Base-by-base conservation (phyloP, 2,113 vertebrate species). In the Catagonus wagneri region DNA sequence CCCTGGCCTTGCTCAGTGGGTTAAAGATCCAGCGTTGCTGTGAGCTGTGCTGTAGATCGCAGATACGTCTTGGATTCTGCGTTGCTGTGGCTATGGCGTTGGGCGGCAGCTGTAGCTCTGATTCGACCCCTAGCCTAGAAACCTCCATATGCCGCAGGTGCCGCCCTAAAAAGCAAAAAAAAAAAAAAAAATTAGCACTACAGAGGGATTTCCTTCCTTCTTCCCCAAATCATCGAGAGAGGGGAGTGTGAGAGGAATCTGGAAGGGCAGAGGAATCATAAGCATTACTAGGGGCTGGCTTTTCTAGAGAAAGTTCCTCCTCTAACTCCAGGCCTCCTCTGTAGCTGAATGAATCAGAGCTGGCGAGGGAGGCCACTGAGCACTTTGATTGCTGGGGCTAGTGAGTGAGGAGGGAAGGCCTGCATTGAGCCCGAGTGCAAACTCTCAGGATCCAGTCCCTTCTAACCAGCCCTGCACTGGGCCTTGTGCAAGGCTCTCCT, bases 251-350 rank as follows among this genome's bases (percentile, higher is more conserved):
- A 90, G 34, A 96, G 58, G 87, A 84, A 15, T 86, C 58, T 92
- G 23, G 79, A 68, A 44, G 60, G 56, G 22, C 39, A 79, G 79
- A 94, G 58, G n/a, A 96, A 66, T 93, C 54, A 52, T 19, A 95
- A 23, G 50, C 56, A 80, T 86, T 61, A 87, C 15, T 29, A 72
- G 83, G 15, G n/a, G 54, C 54, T 90, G 60, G 19, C 76, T 93
- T 97, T 92, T 94, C 84, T 95, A 39, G 69, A 66, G 6, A 14
- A 83, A 92, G 76, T 52, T 94, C 74, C 29, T 90, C 52, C 60
- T 94, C 16, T 95, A 60, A 84, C 66, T 93, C 32, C 52, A 66
- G 44, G 8, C 90, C 63, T 92, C 60, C 79, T 89, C 36, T n/a
- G 68, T 86, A 54, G 54, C 58, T 94, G 90, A 85, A 65, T 87